Evolutionary conservation across 2,113 vertebrate genomes (phyloP).

Genomic region (Asarcornis scutulata): DNA sequence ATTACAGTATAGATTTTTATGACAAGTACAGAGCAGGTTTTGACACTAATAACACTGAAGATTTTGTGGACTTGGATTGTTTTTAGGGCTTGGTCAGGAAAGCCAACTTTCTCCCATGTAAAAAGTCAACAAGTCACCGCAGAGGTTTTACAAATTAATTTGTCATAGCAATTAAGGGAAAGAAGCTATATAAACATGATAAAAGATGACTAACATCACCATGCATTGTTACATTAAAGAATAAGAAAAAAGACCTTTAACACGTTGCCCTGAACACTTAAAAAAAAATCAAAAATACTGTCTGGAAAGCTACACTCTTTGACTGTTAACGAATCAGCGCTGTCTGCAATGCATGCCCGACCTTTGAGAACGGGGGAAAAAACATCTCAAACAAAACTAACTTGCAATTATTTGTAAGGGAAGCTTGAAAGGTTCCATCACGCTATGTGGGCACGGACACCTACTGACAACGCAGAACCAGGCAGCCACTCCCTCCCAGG

Average conservation of each 20-base stretch:
- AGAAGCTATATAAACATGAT: background rate
- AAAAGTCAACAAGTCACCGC: background rate
- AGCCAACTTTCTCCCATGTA: background rate
- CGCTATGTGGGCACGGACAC: fast-evolving
- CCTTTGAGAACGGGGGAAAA: background rate
- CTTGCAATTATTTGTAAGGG: background rate
- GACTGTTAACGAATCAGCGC: constrained; percentile 32
- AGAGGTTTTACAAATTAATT: constrained; percentile 38
- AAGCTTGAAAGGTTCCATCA: background rate
- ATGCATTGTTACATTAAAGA: background rate
- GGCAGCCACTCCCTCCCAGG: background rate
- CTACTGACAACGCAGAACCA: background rate
- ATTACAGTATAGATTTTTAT: constrained; percentile 42
- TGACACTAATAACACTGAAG: background rate
- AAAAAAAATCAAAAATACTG: constrained; percentile 53
- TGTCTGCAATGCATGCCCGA: background rate
- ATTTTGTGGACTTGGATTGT: background rate
- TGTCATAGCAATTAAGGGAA: constrained; percentile 37
- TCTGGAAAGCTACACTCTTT: constrained; percentile 6
- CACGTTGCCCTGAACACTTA: background rate
- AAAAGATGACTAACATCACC: constrained; percentile 1
- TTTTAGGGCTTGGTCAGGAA: constrained; percentile 28
- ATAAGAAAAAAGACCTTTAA: constrained; percentile 26
- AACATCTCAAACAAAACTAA: background rate
- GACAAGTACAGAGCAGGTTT: background rate